These are phyloP conservation scores for Eubasilissa splendida DNA, from an alignment of 2,888 invertebrate species.

Conservation along the genomic window DNA sequence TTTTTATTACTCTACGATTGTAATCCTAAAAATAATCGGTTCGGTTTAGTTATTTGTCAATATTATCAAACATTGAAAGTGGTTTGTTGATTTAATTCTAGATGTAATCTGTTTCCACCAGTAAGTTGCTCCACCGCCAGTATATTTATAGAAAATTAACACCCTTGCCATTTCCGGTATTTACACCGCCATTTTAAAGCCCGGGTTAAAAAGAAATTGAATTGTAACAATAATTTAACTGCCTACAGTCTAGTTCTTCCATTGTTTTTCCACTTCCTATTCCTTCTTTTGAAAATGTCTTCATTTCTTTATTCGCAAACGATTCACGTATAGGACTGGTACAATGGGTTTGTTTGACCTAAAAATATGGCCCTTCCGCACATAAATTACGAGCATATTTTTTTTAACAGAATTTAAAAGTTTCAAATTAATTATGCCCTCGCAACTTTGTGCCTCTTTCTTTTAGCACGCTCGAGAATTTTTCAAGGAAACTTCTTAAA, in stretches of 20 bases:
- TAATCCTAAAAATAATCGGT: too few relatives aligned
- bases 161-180: not conserved
- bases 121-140: too few relatives aligned
- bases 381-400: conserved; percentile 7
- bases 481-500: not conserved
- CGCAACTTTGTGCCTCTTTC: not conserved
- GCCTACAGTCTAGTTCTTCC: not conserved
- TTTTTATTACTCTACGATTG: too few relatives aligned
- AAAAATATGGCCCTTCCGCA: conserved; percentile 20
- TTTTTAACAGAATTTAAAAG: conserved; percentile 15
- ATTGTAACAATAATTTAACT: conserved; percentile 22
- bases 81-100: too few relatives aligned
- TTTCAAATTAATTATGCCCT: conserved; percentile 1
- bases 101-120: too few relatives aligned
- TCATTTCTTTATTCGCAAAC: conserved; percentile 24
- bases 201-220: conserved; percentile 23
- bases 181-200: not conserved
- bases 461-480: not conserved
- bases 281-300: conserved; percentile 10
- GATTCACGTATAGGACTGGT: conserved; percentile 13
- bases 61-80: too few relatives aligned
- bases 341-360: conserved; percentile 27
- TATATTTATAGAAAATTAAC: too few relatives aligned
- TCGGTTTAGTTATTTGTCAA: too few relatives aligned
- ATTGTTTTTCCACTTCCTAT: conserved; percentile 3